Percentiles rank a stretch among this genome's conserved stretches.
Conservation (phyloP, 92 coral and sea anemone species). For the Umimayanthus chanpuru region DNA sequence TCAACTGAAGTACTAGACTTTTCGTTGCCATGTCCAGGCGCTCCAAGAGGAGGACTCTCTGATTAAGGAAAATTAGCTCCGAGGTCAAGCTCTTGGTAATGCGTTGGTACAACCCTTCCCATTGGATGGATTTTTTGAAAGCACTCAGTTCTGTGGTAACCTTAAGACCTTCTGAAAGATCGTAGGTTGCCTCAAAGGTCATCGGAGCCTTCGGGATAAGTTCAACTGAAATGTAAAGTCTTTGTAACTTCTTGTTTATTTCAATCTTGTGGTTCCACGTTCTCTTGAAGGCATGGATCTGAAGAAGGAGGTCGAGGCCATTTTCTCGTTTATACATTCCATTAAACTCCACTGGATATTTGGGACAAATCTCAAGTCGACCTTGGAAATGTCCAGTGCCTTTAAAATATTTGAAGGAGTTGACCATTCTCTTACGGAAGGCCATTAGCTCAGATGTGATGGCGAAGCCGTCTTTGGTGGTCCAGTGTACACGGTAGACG, state of each 20-base stretch:
- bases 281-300: conserved; percentile 68
- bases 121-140: conserved; percentile 64
- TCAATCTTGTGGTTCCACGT: conserved; percentile 87
- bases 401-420: conserved; percentile 60
- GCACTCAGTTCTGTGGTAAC: conserved; percentile 73
- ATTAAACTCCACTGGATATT: conserved; percentile 62
- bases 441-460: conserved; percentile 57
- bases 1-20: conserved; percentile 61
- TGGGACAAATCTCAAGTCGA: conserved; percentile 68
- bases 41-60: conserved; percentile 62
- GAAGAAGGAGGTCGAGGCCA: conserved; percentile 72
- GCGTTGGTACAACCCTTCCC: conserved; percentile 62
- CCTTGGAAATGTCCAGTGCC: conserved; percentile 63
- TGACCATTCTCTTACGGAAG: conserved; percentile 64
- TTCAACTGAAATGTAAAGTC: conserved; percentile 71
- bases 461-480: conserved; percentile 55
- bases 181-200: conserved; percentile 70
- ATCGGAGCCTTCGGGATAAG: conserved; percentile 77
- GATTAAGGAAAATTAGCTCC: conserved; percentile 73
- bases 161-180: conserved; percentile 68
- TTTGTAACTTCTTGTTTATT: conserved; percentile 50
- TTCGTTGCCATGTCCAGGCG: conserved; percentile 74
- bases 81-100: conserved; percentile 74
- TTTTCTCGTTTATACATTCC: conserved; percentile 64
- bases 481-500: conserved; percentile 68